Conservation (phyloP, 2,888 invertebrate species). For the Andrena praecox region DNA sequence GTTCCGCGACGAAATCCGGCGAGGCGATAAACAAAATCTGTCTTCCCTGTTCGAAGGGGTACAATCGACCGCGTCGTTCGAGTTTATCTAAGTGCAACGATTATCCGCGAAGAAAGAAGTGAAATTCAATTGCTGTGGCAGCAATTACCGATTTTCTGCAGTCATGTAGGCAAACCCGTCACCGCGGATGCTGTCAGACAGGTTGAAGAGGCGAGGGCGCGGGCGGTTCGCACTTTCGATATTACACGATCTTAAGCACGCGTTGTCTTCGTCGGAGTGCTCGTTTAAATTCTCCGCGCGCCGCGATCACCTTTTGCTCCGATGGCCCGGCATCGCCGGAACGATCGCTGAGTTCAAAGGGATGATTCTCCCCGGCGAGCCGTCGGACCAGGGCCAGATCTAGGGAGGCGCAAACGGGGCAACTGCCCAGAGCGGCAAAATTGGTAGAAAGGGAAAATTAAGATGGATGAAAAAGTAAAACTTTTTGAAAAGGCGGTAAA, state of each 20-base stretch:
- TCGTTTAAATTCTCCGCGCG: not conserved
- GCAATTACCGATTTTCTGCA: conserved; percentile 37
- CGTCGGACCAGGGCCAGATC: too few species aligned
- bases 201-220: conserved; percentile 8
- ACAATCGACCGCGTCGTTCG: conserved; percentile 21
- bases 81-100: conserved; percentile 44
- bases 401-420: too few species aligned
- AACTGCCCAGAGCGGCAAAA: too few species aligned
- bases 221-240: not conserved
- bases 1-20: not conserved
- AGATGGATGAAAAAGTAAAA: too few species aligned
- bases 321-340: not conserved
- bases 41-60: not conserved
- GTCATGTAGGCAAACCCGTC: conserved; percentile 16
- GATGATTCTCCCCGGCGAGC: not conserved
- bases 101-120: conserved; percentile 28
- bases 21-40: not conserved
- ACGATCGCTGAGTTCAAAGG: not conserved
- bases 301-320: not conserved
- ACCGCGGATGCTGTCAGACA: conserved; percentile 11
- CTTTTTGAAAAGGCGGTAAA: too few species aligned
- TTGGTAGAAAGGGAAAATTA: too few species aligned
- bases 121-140: conserved; percentile 5
- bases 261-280: not conserved
- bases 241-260: not conserved